Percentiles rank a stretch among this genome's conserved stretches.
Conservation (phyloP, 2,797 vertebrate genomes). For the Xerus rutilus region DNA sequence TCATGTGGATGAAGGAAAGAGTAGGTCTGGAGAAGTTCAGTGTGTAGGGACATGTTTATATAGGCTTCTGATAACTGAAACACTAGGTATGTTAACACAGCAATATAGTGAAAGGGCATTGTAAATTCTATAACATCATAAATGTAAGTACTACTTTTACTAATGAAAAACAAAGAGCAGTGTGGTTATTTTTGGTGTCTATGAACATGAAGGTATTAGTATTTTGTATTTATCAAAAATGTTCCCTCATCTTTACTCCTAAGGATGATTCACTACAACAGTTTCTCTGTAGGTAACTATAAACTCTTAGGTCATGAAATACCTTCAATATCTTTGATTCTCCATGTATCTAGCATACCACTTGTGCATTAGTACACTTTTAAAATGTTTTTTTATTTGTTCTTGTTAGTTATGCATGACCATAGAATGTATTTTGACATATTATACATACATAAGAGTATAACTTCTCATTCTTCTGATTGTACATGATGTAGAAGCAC, state of each 20-base stretch:
- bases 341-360: not conserved
- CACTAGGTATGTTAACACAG: not conserved
- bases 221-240: not conserved
- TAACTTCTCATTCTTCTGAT: too few relatives aligned
- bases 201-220: not conserved
- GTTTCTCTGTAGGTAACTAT: not conserved
- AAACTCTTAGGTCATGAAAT: not conserved
- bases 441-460: too few relatives aligned
- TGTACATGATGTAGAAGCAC: too few relatives aligned
- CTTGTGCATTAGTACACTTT: not conserved
- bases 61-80: slow-evolving; percentile 4
- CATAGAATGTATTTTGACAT: too few relatives aligned
- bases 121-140: not conserved
- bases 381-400: too few relatives aligned
- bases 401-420: too few relatives aligned
- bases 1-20: not conserved
- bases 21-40: not conserved
- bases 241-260: not conserved
- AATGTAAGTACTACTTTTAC: not conserved
- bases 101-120: not conserved
- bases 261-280: not conserved
- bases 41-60: not conserved
- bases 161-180: not conserved
- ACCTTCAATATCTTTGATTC: not conserved
- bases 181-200: not conserved